phyloP scores from a whole-genome alignment of 2,888 invertebrate species.

The Gonocerus acuteangulatus region DNA sequence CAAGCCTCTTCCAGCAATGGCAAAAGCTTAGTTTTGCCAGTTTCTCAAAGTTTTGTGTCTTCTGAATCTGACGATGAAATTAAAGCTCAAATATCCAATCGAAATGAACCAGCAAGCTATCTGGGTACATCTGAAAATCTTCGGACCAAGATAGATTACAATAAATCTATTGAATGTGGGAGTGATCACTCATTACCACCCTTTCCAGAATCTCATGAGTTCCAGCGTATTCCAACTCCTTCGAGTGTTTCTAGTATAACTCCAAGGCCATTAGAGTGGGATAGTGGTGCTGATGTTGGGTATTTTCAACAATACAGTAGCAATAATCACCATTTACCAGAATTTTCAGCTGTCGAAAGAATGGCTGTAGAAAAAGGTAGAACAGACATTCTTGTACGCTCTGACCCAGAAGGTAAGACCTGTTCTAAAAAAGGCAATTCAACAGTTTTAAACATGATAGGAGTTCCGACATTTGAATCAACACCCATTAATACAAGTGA shows the following conservation, averaged over 20 bases:
- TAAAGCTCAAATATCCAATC: slow-evolving; percentile 13
- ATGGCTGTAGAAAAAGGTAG: slow-evolving; percentile 50
- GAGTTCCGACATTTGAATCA: slow-evolving; percentile 43
- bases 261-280: slow-evolving; percentile 75
- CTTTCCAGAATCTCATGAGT: slow-evolving; percentile 21
- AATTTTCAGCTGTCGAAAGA: slow-evolving; percentile 52
- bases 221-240: slow-evolving; percentile 44
- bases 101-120: not conserved
- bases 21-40: not conserved
- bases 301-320: slow-evolving; percentile 45
- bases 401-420: slow-evolving; percentile 47
- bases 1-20: slow-evolving; percentile 37
- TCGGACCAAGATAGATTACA: slow-evolving; percentile 31
- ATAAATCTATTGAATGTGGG: slow-evolving; percentile 34
- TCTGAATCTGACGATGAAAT: slow-evolving; percentile 21
- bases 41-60: not conserved
- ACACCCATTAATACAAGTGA: slow-evolving; percentile 38
- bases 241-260: slow-evolving; percentile 58
- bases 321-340: slow-evolving; percentile 6
- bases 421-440: slow-evolving; percentile 18
- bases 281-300: slow-evolving; percentile 78
- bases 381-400: slow-evolving; percentile 42
- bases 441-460: slow-evolving; percentile 16
- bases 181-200: slow-evolving; percentile 8
- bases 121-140: slow-evolving; percentile 17